Evolutionary conservation across 2,888 invertebrate species (phyloP).

Genomic region (Lottia scabra): DNA sequence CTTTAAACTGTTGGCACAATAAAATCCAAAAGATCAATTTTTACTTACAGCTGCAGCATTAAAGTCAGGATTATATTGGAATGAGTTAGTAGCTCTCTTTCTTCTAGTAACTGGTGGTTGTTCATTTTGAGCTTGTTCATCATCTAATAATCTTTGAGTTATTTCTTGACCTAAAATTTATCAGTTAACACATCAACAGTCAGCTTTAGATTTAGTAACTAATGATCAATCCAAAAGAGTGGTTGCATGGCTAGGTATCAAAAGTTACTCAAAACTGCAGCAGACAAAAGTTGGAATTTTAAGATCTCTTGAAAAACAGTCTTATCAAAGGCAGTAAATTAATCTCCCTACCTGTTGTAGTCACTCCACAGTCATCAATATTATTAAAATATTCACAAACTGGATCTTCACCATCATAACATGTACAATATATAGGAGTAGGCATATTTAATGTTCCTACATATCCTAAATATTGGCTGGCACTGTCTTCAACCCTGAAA

Average conservation of each 20-base stretch:
- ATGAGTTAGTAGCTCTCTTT: neutral
- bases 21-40: neutral
- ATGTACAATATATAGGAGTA: slow-evolving; percentile 25
- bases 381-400: slow-evolving; percentile 22
- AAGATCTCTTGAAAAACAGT: too few species aligned
- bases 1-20: too few species aligned
- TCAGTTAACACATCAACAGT: neutral
- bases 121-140: neutral
- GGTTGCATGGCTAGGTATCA: too few species aligned
- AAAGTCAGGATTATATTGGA: slow-evolving; percentile 18
- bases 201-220: too few species aligned
- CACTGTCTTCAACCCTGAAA: slow-evolving; percentile 10
- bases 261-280: too few species aligned
- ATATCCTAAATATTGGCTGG: slow-evolving; percentile 21
- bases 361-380: slow-evolving; percentile 30
- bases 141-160: slow-evolving; percentile 19
- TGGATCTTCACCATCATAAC: slow-evolving; percentile 12
- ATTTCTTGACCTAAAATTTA: slow-evolving; percentile 23
- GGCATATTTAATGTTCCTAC: neutral
- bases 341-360: slow-evolving; percentile 15
- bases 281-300: too few species aligned
- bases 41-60: slow-evolving; percentile 12
- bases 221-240: too few species aligned
- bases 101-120: neutral
- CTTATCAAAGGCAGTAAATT: neutral